Conservation (phyloP, 1,140 invertebrate species). For the Kradibia gibbosae region DNA sequence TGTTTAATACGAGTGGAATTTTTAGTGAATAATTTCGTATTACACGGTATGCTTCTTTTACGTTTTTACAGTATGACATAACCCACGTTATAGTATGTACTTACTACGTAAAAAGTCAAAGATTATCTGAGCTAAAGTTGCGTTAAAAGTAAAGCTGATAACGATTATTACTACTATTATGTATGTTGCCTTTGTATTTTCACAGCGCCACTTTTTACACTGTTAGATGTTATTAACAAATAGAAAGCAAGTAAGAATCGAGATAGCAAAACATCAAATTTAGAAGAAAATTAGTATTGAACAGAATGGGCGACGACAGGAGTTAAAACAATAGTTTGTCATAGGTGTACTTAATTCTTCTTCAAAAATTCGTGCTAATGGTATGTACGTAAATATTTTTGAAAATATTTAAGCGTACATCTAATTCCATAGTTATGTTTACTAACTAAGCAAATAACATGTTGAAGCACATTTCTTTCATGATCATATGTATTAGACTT, state of each 20-base stretch:
- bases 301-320: background rate
- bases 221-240: background rate
- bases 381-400: conserved; percentile 6
- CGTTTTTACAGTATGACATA: background rate
- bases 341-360: background rate
- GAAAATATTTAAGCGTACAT: background rate
- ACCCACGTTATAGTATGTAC: background rate
- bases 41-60: background rate
- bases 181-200: background rate
- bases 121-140: conserved; percentile 3
- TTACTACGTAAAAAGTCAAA: conserved; percentile 1
- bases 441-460: background rate
- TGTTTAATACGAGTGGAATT: background rate
- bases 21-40: background rate
- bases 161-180: background rate
- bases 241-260: background rate
- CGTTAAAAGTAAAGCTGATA: background rate
- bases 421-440: background rate
- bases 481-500: background rate
- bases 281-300: conserved; percentile 3
- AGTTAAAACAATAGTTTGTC: background rate
- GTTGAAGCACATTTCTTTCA: background rate
- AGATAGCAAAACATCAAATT: background rate
- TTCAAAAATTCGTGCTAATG: background rate
- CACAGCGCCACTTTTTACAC: background rate